Evolutionary conservation across 1,140 invertebrate genomes (phyloP), one percentile per base, ranked within the genome.

Genomic region (Temnothorax nylanderi): DNA sequence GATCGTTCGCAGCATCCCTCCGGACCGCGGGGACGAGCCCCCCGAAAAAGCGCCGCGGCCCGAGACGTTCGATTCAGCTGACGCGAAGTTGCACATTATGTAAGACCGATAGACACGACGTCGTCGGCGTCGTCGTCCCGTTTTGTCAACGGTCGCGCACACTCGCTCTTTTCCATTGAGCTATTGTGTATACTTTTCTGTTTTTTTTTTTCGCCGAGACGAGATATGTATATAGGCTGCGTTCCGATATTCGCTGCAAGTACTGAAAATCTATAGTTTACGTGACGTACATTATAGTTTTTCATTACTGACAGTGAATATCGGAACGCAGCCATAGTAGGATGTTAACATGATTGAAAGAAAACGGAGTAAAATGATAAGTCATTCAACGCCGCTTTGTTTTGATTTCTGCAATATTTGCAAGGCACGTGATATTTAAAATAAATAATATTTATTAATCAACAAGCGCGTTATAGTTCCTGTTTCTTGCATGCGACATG

Each of bases 81-180:
- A 34, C 26, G 47, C 26, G n/a, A 80, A 69, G n/a, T 51, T 16
- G 47, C 44, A 80, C 16, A 26, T 80, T 80, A 80, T 37, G 37
- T 77, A 77, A 77, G 58, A 18, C 10, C 21, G 51, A 72, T 47
- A 74, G 49, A 10, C 47, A 7, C 8, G 44, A 44, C 62, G 41
- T 26, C 26, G 26, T 26, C 26, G 11, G 44, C 76, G 37, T 44
- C 5, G n/a, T 85, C 82, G 44, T 47, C 10, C 47, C 8, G 13
- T 80, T 60, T 81, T 81, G 34, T 71, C 64, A 81, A 81, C 71
- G 34, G 8, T 84, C 71, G 44, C 41, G 37, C 18, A 10, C 3
- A 44, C 13, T 60, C n/a, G 37, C 47, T 60, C 10, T 16, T 37
- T 47, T 49, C 37, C 80, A 75, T 76, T 71, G 8, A 26, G 21